Percentiles rank a stretch among this genome's conserved stretches.
phyloP scores from a whole-genome alignment of 2,888 invertebrate species.

The Ormyrus rosae region DNA sequence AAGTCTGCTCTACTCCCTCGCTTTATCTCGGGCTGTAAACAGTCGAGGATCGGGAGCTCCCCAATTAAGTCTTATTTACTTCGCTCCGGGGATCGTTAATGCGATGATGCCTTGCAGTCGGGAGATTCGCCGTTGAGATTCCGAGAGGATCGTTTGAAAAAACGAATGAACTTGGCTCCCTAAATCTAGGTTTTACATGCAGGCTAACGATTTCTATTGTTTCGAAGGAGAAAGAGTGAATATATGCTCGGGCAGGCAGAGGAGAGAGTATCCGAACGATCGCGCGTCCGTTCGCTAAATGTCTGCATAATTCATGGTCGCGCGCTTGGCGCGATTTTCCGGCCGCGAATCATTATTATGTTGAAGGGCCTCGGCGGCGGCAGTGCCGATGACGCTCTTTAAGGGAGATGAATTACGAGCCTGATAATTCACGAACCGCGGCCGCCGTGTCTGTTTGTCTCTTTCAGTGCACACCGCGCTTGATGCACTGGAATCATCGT shows the following conservation, averaged over 20 bases:
- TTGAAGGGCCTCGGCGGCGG: not conserved
- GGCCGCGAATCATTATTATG: conserved; percentile 54
- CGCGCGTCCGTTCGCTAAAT: conserved; percentile 39
- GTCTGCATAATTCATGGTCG: conserved; percentile 58
- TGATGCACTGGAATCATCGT: conserved; percentile 12
- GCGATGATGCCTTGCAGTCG: conserved; percentile 16
- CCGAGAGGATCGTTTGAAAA: not conserved
- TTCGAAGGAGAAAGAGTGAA: no score
- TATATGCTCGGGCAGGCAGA: no score
- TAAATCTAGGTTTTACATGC: no score
- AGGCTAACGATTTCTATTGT: no score
- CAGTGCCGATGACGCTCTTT: conserved; percentile 57
- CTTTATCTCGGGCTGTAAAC: not conserved
- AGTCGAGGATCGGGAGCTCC: conserved; percentile 56
- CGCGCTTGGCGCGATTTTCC: conserved; percentile 28
- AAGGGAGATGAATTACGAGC: conserved; percentile 55
- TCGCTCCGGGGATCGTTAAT: conserved; percentile 23
- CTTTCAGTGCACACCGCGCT: conserved; percentile 12
- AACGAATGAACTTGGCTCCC: no score
- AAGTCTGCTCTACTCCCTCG: not conserved
- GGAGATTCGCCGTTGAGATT: conserved; percentile 17
- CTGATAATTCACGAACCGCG: conserved; percentile 31
- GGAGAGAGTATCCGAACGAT: not conserved
- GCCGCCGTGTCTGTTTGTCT: conserved; percentile 36
- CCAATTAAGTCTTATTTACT: conserved; percentile 59